Conservation (phyloP, 1,140 invertebrate genomes). For the Aphelinus atriplicis region DNA sequence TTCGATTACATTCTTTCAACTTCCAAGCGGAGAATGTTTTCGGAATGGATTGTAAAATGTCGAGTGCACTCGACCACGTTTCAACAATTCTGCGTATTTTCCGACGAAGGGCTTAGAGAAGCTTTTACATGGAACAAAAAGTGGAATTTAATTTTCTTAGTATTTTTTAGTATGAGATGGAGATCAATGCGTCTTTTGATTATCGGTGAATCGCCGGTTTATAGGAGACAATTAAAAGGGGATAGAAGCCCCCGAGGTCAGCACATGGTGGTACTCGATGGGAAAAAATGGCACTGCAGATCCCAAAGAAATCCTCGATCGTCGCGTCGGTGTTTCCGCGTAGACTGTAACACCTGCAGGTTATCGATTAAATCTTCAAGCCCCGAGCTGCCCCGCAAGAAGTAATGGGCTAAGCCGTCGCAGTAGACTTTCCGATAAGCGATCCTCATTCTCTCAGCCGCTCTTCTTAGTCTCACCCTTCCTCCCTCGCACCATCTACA, state of each 20-base stretch:
- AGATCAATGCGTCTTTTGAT: constrained; percentile 9
- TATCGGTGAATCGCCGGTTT: constrained; percentile 28
- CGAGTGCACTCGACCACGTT: too few relatives aligned
- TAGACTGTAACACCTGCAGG: constrained; percentile 35
- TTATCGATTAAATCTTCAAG: constrained; percentile 38
- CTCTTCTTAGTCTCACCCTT: neutral
- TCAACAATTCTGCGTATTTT: too few relatives aligned
- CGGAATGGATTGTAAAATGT: too few relatives aligned
- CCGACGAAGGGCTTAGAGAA: too few relatives aligned
- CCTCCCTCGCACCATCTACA: neutral
- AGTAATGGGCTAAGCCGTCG: constrained; percentile 31
- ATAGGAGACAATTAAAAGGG: constrained; percentile 29
- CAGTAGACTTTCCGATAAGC: constrained; percentile 31
- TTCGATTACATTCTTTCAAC: too few relatives aligned
- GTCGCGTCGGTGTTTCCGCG: neutral
- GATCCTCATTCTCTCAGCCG: constrained; percentile 16
- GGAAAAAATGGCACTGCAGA: constrained; percentile 5
- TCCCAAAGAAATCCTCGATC: neutral
- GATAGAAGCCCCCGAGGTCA: neutral
- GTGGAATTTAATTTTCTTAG: too few relatives aligned
- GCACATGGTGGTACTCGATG: neutral
- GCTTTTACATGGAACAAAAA: too few relatives aligned
- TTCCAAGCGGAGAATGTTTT: too few relatives aligned
- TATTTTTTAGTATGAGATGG: neutral
- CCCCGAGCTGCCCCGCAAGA: constrained; percentile 7